A percentile compares a stretch with the other conserved stretches of the same genome.
phyloP scores from a whole-genome alignment of 2,113 vertebrate genomes.

The Melanerpes formicivorus region DNA sequence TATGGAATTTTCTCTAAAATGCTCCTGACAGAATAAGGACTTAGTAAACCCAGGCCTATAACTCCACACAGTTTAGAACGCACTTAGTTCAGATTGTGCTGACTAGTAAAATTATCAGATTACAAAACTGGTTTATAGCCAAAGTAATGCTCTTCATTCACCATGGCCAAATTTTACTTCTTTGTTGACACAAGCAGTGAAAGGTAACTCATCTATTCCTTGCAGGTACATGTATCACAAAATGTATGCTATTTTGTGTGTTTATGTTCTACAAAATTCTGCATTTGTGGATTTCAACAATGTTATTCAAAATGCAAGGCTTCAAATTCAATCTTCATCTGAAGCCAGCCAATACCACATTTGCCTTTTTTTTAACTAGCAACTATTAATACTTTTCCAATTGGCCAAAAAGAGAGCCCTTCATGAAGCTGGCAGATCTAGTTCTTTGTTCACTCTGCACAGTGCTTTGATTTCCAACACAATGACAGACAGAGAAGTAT shows the following conservation, averaged over 20 bases:
- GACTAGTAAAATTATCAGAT: neutral
- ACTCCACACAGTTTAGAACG: neutral
- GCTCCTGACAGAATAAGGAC: neutral
- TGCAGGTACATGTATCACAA: neutral
- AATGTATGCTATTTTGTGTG: neutral
- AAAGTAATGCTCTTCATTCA: neutral
- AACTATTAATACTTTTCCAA: neutral
- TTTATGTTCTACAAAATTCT: neutral
- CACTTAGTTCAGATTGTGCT: neutral
- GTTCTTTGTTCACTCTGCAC: neutral
- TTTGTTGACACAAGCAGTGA: neutral
- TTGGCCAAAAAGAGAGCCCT: neutral
- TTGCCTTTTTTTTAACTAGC: neutral
- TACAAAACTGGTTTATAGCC: neutral
- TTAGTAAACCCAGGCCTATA: neutral
- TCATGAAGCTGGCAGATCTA: neutral
- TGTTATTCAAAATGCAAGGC: neutral
- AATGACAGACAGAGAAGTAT: neutral
- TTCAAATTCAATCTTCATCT: neutral
- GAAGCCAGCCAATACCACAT: neutral
- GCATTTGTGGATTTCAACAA: neutral
- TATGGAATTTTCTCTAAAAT: neutral
- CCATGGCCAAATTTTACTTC: neutral
- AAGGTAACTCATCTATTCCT: neutral
- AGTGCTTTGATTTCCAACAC: conserved; percentile 8